phyloP scores from a whole-genome alignment of 2,797 vertebrate genomes.

The Anniella stebbinsi region DNA sequence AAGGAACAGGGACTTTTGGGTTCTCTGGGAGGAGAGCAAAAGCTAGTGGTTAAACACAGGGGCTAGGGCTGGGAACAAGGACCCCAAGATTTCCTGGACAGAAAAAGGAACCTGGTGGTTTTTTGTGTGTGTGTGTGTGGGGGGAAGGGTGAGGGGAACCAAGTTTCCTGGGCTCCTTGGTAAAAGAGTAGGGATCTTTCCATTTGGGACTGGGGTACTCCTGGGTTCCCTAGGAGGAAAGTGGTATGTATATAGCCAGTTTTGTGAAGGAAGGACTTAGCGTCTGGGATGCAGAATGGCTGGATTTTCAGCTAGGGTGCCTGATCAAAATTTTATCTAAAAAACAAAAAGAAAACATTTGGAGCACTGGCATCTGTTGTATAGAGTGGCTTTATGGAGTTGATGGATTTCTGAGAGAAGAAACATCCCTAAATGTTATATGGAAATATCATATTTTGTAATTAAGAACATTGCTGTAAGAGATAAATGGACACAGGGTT shows the following conservation, averaged over 20 bases:
- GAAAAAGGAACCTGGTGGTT: background rate
- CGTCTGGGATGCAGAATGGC: background rate
- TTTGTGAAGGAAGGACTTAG: background rate
- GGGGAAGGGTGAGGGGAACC: background rate
- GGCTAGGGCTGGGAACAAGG: background rate
- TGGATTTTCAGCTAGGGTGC: conserved; percentile 12
- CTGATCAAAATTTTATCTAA: background rate
- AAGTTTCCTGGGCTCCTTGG: background rate
- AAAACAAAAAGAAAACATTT: background rate
- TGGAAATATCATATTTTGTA: background rate
- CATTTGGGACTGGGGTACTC: background rate
- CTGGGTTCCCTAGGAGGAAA: background rate
- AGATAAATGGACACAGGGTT: background rate
- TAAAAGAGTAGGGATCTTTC: background rate
- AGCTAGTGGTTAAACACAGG: background rate
- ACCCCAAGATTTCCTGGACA: background rate
- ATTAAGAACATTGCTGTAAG: background rate
- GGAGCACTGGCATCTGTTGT: background rate
- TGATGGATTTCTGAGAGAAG: background rate
- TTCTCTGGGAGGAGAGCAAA: background rate
- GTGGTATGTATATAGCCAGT: background rate
- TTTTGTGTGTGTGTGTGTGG: no score
- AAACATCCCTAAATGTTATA: background rate
- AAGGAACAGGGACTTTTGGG: background rate
- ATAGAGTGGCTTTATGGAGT: background rate